Evolutionary conservation across 1,140 invertebrate species (phyloP), one percentile per base, ranked within the genome.

Genomic region (Hycleus phaleratus): DNA sequence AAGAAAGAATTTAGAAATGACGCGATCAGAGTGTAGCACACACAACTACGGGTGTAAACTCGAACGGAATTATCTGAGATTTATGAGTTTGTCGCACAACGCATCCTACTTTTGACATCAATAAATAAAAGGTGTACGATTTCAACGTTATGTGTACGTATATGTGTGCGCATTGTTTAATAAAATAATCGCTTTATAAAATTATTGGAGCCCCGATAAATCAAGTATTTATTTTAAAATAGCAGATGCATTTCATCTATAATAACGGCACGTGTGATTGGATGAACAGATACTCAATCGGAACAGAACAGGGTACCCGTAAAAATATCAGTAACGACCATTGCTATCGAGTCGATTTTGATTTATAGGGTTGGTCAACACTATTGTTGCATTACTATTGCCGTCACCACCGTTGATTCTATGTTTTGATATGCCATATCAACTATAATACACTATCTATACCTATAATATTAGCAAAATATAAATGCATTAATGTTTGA

Each of bases 101-200:
- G 43, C 43, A 45, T 45, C 43, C 43, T 24, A 45, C 43, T 49
- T 38, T 18, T 49, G 48, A 49, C 48, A 38, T 26, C 38, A 38
- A 50, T 50, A 50, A 50, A 50, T 50, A 18, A 18, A 25, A 11
- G 18, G 46, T 26, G 46, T 25, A 18, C 24, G 38, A 32, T 32
- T 32, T 32, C 7, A 32, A 32, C 32, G 32, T 32, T 32, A 4
- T 32, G 18, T 18, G 18, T 18, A 18, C 18, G 18, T 18, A 18
- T 18, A 18, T 18, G 18, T 18, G 18, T 18, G 18, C 18, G 44
- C 26, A 67, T 67, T 68, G 65, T 68, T 68, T 67, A 68, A 65
- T 65, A 67, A 67, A 68, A 68, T 68, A 68, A 68, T 67, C 67
- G 65, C 62, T 67, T 67, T 68, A 65, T 67, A 68, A 69, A 71